Evolutionary conservation across 2,113 vertebrate genomes (phyloP).

Genomic region (Plecotus auritus): DNA sequence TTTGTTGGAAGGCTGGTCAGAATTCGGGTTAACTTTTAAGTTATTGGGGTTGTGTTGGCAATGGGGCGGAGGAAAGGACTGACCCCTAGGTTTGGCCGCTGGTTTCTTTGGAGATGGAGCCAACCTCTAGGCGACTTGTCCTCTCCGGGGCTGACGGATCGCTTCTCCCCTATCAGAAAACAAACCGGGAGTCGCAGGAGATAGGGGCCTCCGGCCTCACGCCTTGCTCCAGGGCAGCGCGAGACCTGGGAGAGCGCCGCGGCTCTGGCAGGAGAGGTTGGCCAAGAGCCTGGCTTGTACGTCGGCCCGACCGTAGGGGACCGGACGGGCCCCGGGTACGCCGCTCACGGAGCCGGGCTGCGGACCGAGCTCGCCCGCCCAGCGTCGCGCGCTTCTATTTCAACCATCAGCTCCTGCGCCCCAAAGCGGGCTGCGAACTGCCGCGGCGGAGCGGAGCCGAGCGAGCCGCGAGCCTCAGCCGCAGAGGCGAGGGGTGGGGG

Average conservation of each 20-base stretch:
- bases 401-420: neutral
- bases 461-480: neutral
- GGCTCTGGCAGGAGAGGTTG: neutral
- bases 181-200: slow-evolving; percentile 39
- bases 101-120: slow-evolving; percentile 15
- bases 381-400: neutral
- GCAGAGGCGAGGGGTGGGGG: neutral
- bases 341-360: neutral
- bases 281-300: neutral
- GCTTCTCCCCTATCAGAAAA: slow-evolving; percentile 56
- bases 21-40: slow-evolving; percentile 39
- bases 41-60: neutral
- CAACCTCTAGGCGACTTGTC: neutral
- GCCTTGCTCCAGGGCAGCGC: neutral
- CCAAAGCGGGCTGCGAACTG: neutral
- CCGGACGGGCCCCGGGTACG: neutral
- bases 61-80: neutral
- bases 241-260: neutral
- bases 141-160: slow-evolving; percentile 4
- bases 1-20: neutral
- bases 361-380: neutral
- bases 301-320: neutral
- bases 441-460: neutral
- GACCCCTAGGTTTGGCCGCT: neutral
- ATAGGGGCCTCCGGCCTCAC: slow-evolving; percentile 20